Conservation (phyloP, 2,113 vertebrate species). For the Otolemur garnettii region DNA sequence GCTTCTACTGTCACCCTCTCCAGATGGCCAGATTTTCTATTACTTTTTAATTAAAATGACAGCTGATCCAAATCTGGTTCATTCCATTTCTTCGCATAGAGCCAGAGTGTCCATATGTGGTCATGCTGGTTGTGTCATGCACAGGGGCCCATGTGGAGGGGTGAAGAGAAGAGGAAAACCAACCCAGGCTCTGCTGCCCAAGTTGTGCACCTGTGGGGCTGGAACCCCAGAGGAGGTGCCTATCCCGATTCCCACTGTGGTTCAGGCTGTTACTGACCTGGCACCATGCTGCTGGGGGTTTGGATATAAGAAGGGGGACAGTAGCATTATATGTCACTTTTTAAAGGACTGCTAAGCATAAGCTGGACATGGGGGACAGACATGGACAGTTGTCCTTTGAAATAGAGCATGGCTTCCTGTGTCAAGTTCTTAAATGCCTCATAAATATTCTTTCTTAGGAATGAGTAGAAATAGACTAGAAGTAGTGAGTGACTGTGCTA, state of each 20-base stretch:
- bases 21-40: neutral
- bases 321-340: neutral
- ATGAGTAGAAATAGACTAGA: neutral
- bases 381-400: neutral
- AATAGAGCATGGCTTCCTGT: neutral
- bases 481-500: neutral
- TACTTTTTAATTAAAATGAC: conserved; percentile 3
- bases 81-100: neutral
- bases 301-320: neutral
- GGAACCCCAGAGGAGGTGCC: neutral
- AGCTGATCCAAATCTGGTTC: neutral
- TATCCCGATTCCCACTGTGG: neutral
- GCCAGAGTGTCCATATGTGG: neutral
- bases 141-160: neutral
- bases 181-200: neutral
- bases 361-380: neutral
- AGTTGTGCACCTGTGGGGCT: neutral
- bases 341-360: neutral
- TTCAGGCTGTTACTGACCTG: neutral
- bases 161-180: neutral
- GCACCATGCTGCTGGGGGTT: neutral
- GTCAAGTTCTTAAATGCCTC: neutral
- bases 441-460: neutral
- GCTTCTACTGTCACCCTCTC: neutral
- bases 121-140: neutral